Conservation (phyloP, 2,888 invertebrate species). For the Drosophila mimetica region DNA sequence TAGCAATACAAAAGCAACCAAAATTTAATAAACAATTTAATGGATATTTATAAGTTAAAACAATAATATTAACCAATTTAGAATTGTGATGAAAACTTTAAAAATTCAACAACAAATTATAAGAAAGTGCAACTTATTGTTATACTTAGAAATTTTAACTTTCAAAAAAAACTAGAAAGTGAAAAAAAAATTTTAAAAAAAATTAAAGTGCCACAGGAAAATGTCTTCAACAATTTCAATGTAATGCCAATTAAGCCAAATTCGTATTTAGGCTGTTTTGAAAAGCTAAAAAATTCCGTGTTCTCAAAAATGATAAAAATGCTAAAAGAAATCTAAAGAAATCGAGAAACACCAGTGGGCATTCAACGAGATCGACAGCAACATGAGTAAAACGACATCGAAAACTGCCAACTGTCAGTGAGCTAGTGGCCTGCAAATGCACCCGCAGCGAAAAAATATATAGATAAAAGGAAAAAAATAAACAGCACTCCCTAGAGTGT, state of each 20-base stretch:
- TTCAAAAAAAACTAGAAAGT: neutral
- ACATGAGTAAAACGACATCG: slow-evolving; percentile 4
- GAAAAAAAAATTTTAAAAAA: neutral
- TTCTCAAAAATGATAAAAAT: neutral
- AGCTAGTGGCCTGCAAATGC: slow-evolving; percentile 6
- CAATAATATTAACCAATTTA: neutral
- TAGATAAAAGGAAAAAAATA: slow-evolving; percentile 7
- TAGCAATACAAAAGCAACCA: too few species aligned
- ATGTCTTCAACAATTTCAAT: slow-evolving; percentile 19
- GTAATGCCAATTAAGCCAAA: slow-evolving; percentile 35
- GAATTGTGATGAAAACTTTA: neutral
- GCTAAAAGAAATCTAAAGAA: slow-evolving; percentile 8
- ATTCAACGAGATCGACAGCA: slow-evolving; percentile 10
- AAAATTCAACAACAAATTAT: neutral
- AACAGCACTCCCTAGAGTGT: slow-evolving; percentile 11
- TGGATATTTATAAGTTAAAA: neutral
- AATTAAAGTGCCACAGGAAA: slow-evolving; percentile 22
- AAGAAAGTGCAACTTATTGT: too few species aligned
- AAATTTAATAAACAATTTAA: neutral
- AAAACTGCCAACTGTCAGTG: slow-evolving; percentile 16
- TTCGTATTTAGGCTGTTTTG: slow-evolving; percentile 10
- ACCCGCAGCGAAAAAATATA: slow-evolving; percentile 9
- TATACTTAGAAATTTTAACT: too few species aligned
- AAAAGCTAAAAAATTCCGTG: slow-evolving; percentile 5
- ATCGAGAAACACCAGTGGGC: slow-evolving; percentile 7